A percentile compares a stretch with the other conserved stretches of the same genome.
These are phyloP conservation scores for Rhabdomys dilectus DNA, from an alignment of 2,113 vertebrate genomes.

Conservation along the genomic window DNA sequence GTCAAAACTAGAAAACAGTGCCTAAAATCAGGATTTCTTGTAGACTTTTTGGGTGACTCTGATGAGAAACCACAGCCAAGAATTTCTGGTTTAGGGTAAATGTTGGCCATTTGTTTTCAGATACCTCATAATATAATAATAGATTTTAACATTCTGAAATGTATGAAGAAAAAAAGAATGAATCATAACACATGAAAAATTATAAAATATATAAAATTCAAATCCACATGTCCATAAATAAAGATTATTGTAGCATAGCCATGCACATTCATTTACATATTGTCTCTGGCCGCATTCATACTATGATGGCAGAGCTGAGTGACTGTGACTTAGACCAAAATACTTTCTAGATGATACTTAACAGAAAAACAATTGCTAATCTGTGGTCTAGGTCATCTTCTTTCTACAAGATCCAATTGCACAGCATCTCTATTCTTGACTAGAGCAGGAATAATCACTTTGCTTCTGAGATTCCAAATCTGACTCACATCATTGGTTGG, in stretches of 20 bases:
- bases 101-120: not conserved
- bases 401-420: not conserved
- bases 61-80: not conserved
- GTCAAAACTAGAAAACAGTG: not conserved
- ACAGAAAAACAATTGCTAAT: slow-evolving; percentile 32
- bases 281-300: slow-evolving; percentile 20
- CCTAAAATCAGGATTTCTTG: not conserved
- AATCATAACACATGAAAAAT: slow-evolving; percentile 17
- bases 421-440: not conserved
- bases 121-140: not conserved
- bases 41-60: not conserved
- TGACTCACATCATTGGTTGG: not conserved
- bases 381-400: not conserved
- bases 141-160: not conserved
- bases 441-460: not conserved
- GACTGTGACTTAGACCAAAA: slow-evolving; percentile 52
- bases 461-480: not conserved
- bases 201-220: slow-evolving; percentile 50
- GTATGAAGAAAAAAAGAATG: slow-evolving; percentile 11
- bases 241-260: slow-evolving; percentile 45
- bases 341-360: slow-evolving; percentile 18
- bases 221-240: slow-evolving; percentile 42
- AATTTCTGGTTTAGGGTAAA: not conserved
- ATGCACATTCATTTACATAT: slow-evolving; percentile 19
- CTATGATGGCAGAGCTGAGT: slow-evolving; percentile 25